Evolutionary conservation across 1,140 invertebrate genomes (phyloP).

Genomic region (Drosophila asahinai): DNA sequence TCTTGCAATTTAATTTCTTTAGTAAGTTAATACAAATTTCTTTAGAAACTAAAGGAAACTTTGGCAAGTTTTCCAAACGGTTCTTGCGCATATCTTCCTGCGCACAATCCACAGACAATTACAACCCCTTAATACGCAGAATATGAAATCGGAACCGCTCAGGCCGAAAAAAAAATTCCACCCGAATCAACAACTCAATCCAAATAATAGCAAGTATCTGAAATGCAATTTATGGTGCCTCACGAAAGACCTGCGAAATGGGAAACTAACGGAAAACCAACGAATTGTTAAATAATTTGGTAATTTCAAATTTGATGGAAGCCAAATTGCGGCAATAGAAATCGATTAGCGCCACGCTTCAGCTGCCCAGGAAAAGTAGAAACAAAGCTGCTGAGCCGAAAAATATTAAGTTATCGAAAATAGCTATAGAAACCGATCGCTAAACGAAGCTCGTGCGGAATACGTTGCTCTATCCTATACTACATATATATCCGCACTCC

Average conservation of each 20-base stretch:
- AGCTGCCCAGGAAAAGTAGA: conserved; percentile 6
- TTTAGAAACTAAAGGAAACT: neutral
- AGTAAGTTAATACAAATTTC: neutral
- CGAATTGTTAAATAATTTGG: conserved; percentile 62
- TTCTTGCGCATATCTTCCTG: neutral
- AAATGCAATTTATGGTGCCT: conserved; percentile 38
- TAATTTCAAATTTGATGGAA: conserved; percentile 48
- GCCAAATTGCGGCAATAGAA: conserved; percentile 55
- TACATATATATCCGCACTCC: conserved; percentile 1
- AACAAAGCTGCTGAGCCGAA: neutral
- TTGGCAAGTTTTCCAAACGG: neutral
- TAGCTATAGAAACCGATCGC: conserved; percentile 25
- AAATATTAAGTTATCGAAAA: conserved; percentile 74
- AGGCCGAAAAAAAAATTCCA: conserved; percentile 9
- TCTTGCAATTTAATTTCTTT: too few species aligned
- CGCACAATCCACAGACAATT: neutral
- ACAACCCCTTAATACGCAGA: conserved; percentile 21
- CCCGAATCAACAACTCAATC: conserved; percentile 50
- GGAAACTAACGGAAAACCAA: conserved; percentile 41
- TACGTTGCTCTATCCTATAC: conserved; percentile 37
- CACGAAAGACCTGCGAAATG: conserved; percentile 48
- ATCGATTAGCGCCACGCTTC: conserved; percentile 61
- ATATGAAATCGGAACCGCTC: conserved; percentile 52
- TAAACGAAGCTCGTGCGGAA: conserved; percentile 62
- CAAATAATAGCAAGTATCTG: conserved; percentile 40